These are phyloP conservation scores for Daubentonia madagascariensis DNA, from an alignment of 2,113 vertebrate genomes.

Conservation along the genomic window DNA sequence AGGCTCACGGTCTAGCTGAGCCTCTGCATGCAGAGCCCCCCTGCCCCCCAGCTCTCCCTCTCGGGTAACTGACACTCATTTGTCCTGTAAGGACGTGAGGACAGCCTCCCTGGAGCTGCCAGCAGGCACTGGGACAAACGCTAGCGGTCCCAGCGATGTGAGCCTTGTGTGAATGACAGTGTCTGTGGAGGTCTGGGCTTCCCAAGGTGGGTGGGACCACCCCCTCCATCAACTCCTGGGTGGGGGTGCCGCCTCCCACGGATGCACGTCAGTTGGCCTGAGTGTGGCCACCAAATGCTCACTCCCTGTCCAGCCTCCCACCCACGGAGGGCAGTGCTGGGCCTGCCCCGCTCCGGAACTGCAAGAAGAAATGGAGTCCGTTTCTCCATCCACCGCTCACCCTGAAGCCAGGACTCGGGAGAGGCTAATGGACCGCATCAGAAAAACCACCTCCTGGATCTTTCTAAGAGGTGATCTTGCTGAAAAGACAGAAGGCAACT, in stretches of 20 bases:
- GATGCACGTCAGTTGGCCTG: fast-evolving
- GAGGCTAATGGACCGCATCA: neutral
- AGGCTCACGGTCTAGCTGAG: neutral
- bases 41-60: fast-evolving
- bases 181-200: neutral
- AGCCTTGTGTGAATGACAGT: fast-evolving
- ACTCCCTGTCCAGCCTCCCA: neutral
- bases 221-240: no score
- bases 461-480: neutral
- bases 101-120: fast-evolving
- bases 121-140: fast-evolving
- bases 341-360: fast-evolving
- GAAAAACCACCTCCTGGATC: neutral
- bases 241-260: fast-evolving
- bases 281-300: fast-evolving
- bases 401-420: neutral
- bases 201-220: fast-evolving
- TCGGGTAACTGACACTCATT: fast-evolving
- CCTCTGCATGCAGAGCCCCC: neutral
- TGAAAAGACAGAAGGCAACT: neutral
- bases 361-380: neutral
- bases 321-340: neutral
- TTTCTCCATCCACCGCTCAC: neutral
- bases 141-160: fast-evolving
- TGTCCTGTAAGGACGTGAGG: neutral